Evolutionary conservation across 2,888 invertebrate genomes (phyloP).

Genomic region (Ganaspis brasiliensis): DNA sequence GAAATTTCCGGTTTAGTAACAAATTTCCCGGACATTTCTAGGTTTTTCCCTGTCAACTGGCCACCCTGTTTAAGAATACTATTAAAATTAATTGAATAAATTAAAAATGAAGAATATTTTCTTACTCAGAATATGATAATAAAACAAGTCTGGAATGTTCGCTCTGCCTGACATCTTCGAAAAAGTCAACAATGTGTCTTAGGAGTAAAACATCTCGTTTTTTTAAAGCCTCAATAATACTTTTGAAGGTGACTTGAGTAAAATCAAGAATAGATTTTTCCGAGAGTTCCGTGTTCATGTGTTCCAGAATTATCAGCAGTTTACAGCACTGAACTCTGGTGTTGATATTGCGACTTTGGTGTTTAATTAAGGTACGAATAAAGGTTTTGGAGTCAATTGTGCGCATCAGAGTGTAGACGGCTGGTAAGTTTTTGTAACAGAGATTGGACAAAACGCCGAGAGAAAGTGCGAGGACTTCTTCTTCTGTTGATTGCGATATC

Average conservation of each 20-base stretch:
- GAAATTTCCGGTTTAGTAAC: no score
- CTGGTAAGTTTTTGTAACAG: conserved; percentile 89
- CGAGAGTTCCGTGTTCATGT: conserved; percentile 81
- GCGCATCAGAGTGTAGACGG: conserved; percentile 87
- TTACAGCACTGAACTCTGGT: conserved; percentile 83
- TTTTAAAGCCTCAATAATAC: conserved; percentile 80
- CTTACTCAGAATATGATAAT: conserved; percentile 73
- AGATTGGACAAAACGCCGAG: conserved; percentile 89
- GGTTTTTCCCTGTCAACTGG: no score
- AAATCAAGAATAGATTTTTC: conserved; percentile 81
- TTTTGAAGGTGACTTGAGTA: conserved; percentile 81
- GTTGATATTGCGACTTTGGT: conserved; percentile 80
- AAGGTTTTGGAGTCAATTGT: conserved; percentile 87
- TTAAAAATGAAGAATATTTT: conserved; percentile 50
- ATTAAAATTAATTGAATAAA: background rate
- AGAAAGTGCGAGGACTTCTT: conserved; percentile 81
- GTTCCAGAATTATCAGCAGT: conserved; percentile 82
- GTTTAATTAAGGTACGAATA: conserved; percentile 83
- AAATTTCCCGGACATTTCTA: no score
- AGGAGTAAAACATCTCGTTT: conserved; percentile 80
- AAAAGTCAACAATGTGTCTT: conserved; percentile 82
- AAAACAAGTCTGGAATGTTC: conserved; percentile 73
- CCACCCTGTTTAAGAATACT: no score
- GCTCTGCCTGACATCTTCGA: conserved; percentile 81
- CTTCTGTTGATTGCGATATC: conserved; percentile 83